phyloP scores from a whole-genome alignment of 2,888 invertebrate species.

The Parascotia fuliginaria region DNA sequence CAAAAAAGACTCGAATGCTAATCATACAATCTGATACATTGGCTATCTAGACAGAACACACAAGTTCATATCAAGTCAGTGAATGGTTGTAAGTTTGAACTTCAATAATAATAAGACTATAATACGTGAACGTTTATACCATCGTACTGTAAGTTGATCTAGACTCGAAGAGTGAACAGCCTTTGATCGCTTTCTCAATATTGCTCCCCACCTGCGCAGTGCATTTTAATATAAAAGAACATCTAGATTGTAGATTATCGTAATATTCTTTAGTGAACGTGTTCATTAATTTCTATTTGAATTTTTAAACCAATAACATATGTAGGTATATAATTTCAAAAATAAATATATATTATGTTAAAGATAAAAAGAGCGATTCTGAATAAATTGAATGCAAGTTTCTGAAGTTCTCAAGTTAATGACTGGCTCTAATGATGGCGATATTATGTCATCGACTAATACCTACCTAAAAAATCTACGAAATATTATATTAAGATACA shows the following conservation, averaged over 20 bases:
- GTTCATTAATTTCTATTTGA: too few relatives aligned
- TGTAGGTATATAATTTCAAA: too few relatives aligned
- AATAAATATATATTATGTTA: too few relatives aligned
- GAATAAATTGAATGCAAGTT: too few relatives aligned
- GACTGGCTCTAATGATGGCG: too few relatives aligned
- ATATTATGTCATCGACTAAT: too few relatives aligned
- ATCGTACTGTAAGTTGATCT: conserved; percentile 16
- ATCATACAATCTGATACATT: neutral
- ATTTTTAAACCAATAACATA: too few relatives aligned
- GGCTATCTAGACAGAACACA: neutral
- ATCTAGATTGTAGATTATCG: conserved; percentile 14
- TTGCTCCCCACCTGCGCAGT: conserved; percentile 20
- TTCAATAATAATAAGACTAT: neutral
- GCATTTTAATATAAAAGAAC: conserved; percentile 27
- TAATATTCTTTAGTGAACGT: conserved; percentile 3
- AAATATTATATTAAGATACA: too few relatives aligned
- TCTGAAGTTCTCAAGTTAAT: too few relatives aligned
- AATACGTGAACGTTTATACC: conserved; percentile 16
- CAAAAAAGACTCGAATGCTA: neutral
- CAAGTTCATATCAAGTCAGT: neutral
- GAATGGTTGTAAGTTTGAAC: neutral
- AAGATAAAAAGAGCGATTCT: too few relatives aligned
- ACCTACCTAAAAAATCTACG: too few relatives aligned
- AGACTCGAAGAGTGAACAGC: conserved; percentile 27
- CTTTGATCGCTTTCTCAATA: conserved; percentile 38